Evolutionary conservation across 2,888 invertebrate species (phyloP).

Genomic region (Caenorhabditis macrosperma): DNA sequence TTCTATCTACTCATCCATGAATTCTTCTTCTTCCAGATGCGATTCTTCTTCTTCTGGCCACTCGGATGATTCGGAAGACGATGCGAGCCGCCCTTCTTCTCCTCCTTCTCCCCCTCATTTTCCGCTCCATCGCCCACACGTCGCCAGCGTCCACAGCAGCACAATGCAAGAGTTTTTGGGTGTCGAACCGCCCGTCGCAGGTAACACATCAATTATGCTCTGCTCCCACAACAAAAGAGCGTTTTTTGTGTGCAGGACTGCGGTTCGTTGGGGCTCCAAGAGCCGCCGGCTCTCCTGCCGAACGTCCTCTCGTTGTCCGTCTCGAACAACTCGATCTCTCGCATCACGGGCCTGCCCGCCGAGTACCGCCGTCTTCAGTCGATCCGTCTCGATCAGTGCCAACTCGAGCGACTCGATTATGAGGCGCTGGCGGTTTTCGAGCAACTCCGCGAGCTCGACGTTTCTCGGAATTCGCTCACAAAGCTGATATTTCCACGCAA

Average conservation of each 20-base stretch:
- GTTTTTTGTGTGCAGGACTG: constrained; percentile 52
- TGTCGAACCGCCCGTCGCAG: constrained; percentile 65
- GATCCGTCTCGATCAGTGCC: constrained; percentile 59
- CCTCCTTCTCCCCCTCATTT: constrained; percentile 32
- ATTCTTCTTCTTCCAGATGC: not conserved
- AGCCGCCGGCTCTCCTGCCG: constrained; percentile 48
- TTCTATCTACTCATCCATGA: constrained; percentile 35
- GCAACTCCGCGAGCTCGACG: constrained; percentile 55
- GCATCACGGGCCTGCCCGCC: constrained; percentile 49
- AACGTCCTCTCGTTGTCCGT: constrained; percentile 58
- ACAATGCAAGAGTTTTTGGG: constrained; percentile 62
- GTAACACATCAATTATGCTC: constrained; percentile 13
- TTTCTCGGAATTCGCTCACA: constrained; percentile 43
- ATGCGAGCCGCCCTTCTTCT: constrained; percentile 31
- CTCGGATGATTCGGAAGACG: constrained; percentile 27
- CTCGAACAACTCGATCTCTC: constrained; percentile 57
- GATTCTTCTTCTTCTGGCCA: not conserved
- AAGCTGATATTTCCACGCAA: constrained; percentile 55
- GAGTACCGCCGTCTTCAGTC: constrained; percentile 59
- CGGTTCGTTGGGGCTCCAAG: constrained; percentile 29
- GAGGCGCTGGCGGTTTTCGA: constrained; percentile 54
- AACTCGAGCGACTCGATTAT: constrained; percentile 56
- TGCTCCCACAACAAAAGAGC: not conserved
- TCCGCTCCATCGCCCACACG: constrained; percentile 29
- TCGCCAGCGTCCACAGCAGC: not conserved